A percentile compares a stretch with the other conserved stretches of the same genome.
These are phyloP conservation scores for Auanema freiburgensis DNA, from an alignment of 2,888 invertebrate species.

Conservation along the genomic window DNA sequence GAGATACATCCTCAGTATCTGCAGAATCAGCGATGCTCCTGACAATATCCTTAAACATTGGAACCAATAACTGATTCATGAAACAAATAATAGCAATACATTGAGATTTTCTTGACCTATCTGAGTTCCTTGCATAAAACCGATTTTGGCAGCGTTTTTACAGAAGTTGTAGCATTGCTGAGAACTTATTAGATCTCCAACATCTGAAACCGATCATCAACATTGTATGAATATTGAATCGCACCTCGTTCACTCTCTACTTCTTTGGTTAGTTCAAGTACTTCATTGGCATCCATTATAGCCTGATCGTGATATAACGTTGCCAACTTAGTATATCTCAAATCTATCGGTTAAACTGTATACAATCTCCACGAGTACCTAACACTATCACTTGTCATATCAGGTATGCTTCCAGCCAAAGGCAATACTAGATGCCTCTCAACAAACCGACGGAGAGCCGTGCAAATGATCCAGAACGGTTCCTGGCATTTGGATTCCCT, in stretches of 20 bases:
- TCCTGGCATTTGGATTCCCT: constrained; percentile 73
- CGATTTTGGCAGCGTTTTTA: constrained; percentile 81
- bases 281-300: constrained; percentile 41
- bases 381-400: constrained; percentile 59
- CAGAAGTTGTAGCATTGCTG: constrained; percentile 49
- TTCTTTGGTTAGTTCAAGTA: constrained; percentile 30
- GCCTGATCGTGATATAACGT: constrained; percentile 44
- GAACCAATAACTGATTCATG: neutral
- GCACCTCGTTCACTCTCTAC: constrained; percentile 27
- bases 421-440: constrained; percentile 50
- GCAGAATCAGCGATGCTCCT: neutral
- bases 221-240: neutral
- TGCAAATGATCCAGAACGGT: constrained; percentile 57
- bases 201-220: constrained; percentile 11
- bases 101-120: constrained; percentile 2
- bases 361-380: constrained; percentile 1
- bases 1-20: constrained; percentile 8
- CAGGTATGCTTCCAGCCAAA: constrained; percentile 58
- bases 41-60: constrained; percentile 6
- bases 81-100: neutral
- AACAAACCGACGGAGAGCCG: constrained; percentile 48
- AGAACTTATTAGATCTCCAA: constrained; percentile 26
- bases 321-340: constrained; percentile 41
- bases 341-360: neutral
- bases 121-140: constrained; percentile 75